These are phyloP conservation scores for Simalia tracyae DNA, from an alignment of 2,797 vertebrate genomes.

Conservation along the genomic window DNA sequence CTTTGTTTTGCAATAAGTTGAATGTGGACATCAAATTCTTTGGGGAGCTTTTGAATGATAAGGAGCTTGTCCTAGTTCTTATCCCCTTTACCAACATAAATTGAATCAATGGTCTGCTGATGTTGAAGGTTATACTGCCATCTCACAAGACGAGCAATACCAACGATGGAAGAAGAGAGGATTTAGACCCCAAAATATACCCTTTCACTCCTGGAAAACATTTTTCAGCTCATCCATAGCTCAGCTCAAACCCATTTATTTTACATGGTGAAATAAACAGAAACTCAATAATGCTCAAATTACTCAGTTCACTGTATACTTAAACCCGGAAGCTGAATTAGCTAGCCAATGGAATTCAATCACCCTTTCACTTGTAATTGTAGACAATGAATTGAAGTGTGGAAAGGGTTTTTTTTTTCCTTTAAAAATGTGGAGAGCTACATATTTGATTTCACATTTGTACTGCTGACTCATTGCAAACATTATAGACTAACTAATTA, in stretches of 20 bases:
- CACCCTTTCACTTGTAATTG: constrained; percentile 54
- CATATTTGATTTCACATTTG: constrained; percentile 53
- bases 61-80: constrained; percentile 16
- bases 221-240: constrained; percentile 17
- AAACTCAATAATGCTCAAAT: constrained; percentile 69
- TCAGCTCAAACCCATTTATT: constrained; percentile 46
- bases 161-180: constrained; percentile 17
- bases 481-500: constrained; percentile 44
- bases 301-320: constrained; percentile 62
- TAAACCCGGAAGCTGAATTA: constrained; percentile 63
- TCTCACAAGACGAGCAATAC: not conserved
- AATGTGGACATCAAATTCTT: not conserved
- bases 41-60: constrained; percentile 2
- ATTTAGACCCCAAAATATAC: constrained; percentile 47
- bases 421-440: constrained; percentile 15
- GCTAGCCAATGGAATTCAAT: constrained; percentile 60
- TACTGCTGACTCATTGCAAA: constrained; percentile 38
- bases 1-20: not conserved
- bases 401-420: constrained; percentile 41
- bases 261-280: constrained; percentile 63
- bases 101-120: constrained; percentile 33
- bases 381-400: constrained; percentile 50
- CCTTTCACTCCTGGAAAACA: not conserved
- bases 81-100: constrained; percentile 15
- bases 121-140: constrained; percentile 16